Percentiles rank a stretch among this genome's conserved stretches.
These are phyloP conservation scores for Thermophis baileyi DNA, from an alignment of 2,113 vertebrate genomes.

Conservation along the genomic window DNA sequence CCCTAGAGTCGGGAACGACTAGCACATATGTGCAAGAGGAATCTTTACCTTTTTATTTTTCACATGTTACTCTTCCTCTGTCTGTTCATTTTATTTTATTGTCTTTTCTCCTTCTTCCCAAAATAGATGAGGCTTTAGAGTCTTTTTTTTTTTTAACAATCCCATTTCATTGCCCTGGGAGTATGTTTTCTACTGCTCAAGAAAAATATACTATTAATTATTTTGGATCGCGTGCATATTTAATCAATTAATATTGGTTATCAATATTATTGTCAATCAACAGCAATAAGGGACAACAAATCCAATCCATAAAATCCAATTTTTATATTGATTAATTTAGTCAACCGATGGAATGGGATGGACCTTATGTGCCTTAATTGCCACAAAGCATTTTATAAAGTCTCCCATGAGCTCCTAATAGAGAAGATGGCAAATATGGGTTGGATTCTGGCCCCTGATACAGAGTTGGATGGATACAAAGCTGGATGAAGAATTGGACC, in stretches of 20 bases:
- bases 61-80: not conserved
- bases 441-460: not conserved
- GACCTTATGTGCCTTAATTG: accelerated
- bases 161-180: not conserved
- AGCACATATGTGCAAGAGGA: too few relatives aligned
- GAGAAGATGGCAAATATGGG: not conserved
- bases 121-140: not conserved
- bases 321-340: not conserved
- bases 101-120: not conserved
- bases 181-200: not conserved
- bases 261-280: not conserved
- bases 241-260: not conserved
- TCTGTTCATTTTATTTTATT: not conserved
- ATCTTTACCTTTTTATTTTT: too few relatives aligned
- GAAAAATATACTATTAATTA: not conserved
- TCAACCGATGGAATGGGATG: not conserved
- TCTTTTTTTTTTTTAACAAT: not conserved
- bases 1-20: too few relatives aligned
- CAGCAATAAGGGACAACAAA: not conserved
- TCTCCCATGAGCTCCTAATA: not conserved
- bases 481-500: not conserved
- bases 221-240: not conserved
- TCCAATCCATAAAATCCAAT: not conserved
- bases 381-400: not conserved
- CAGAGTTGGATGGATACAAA: not conserved